These are phyloP conservation scores for Meda fulgida DNA, from an alignment of 2,797 vertebrate genomes.

Conservation along the genomic window DNA sequence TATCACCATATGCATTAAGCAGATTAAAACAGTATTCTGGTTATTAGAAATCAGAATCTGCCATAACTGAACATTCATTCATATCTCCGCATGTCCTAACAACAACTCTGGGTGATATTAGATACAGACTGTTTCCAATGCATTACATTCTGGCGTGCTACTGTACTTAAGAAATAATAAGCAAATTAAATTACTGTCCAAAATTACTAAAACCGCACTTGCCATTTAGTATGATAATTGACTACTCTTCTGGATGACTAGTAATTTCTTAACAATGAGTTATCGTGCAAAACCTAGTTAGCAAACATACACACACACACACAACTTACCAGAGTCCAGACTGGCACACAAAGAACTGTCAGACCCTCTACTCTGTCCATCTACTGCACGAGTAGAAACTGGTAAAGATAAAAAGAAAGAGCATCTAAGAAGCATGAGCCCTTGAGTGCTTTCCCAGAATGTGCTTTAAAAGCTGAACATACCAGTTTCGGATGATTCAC, in stretches of 20 bases:
- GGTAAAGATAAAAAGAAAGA: neutral
- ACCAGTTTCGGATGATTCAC: slow-evolving; percentile 72
- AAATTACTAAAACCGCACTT: neutral
- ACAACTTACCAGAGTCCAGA: slow-evolving; percentile 63
- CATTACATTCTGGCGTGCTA: neutral
- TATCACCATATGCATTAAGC: neutral
- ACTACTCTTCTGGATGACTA: neutral
- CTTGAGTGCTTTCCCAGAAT: neutral
- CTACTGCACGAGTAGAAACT: slow-evolving; percentile 65
- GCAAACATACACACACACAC: neutral
- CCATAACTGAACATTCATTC: neutral
- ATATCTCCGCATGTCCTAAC: neutral
- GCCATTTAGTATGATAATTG: neutral
- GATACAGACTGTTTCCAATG: neutral
- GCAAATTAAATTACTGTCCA: neutral
- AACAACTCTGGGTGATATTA: neutral
- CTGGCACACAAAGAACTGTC: slow-evolving; percentile 62
- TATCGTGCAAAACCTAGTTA: neutral
- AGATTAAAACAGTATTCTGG: neutral
- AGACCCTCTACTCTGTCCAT: slow-evolving; percentile 61
- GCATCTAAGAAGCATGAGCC: neutral
- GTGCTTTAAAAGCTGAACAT: slow-evolving; percentile 57
- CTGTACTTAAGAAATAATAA: neutral
- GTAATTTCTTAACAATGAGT: neutral
- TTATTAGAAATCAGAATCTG: neutral